Evolutionary conservation across 2,888 invertebrate species (phyloP).

Genomic region (Ormyrus rosae): DNA sequence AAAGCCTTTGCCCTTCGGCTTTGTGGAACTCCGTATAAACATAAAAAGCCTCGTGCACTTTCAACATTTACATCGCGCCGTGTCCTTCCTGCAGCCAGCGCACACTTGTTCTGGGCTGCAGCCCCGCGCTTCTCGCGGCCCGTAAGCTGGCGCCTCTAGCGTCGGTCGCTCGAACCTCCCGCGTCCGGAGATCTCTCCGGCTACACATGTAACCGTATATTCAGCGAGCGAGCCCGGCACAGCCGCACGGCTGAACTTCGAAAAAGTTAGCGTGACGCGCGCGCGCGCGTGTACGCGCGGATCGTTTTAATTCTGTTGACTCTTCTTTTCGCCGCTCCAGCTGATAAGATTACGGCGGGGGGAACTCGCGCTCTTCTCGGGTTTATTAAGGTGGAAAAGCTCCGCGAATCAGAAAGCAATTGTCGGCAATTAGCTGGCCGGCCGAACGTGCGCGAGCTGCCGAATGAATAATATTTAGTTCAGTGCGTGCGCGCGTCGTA

Average conservation of each 20-base stretch:
- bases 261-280: conserved; percentile 33
- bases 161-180: conserved; percentile 12
- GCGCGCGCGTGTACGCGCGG: neutral
- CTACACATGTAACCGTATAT: neutral
- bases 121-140: neutral
- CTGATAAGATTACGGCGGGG: neutral
- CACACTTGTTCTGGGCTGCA: too few species aligned
- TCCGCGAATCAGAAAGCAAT: too few species aligned
- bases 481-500: neutral
- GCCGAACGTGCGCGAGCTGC: neutral
- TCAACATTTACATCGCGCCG: too few species aligned
- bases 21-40: too few species aligned
- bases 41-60: too few species aligned
- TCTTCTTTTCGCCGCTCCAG: conserved; percentile 1
- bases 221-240: neutral
- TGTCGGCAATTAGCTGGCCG: too few species aligned
- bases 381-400: neutral
- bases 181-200: neutral
- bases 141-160: conserved; percentile 47
- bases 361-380: neutral
- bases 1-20: too few species aligned
- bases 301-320: conserved; percentile 20
- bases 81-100: too few species aligned
- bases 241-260: conserved; percentile 31
- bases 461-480: conserved; percentile 29